Conservation (phyloP, 2,797 vertebrate species). For the Centropyge bicolor region DNA sequence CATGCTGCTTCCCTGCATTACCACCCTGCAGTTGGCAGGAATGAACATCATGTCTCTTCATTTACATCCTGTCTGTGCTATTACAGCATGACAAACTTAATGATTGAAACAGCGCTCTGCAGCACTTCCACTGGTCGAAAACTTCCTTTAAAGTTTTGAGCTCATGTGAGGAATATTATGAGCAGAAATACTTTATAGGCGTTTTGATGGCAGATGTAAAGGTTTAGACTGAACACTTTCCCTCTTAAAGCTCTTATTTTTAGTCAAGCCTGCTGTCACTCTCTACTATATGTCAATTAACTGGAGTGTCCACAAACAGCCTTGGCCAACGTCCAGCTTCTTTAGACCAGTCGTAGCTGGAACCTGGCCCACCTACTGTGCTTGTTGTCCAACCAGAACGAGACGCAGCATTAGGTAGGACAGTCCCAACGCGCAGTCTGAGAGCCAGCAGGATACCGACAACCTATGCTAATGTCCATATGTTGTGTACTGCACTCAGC, state of each 20-base stretch:
- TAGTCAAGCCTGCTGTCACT: conserved; percentile 59
- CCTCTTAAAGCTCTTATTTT: conserved; percentile 33
- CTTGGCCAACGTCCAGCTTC: conserved; percentile 73
- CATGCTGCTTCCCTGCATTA: neutral
- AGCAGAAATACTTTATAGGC: conserved; percentile 4
- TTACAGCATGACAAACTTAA: neutral
- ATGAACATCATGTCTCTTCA: neutral
- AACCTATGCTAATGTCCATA: conserved; percentile 81
- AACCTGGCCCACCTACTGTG: conserved; percentile 55
- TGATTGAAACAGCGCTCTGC: neutral
- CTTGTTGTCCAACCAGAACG: conserved; percentile 60
- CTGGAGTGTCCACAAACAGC: conserved; percentile 73
- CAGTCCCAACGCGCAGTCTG: conserved; percentile 60
- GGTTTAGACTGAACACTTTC: conserved; percentile 14
- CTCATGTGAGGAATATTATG: neutral
- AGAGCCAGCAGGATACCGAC: conserved; percentile 66
- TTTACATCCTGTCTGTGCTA: neutral
- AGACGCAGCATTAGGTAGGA: conserved; percentile 59
- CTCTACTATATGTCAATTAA: conserved; percentile 64
- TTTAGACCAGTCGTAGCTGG: conserved; percentile 57
- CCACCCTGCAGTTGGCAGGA: neutral
- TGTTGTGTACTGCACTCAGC: conserved; percentile 60
- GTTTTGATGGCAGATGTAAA: conserved; percentile 17
- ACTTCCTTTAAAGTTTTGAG: neutral
- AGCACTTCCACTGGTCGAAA: neutral